A percentile compares a stretch with the other conserved stretches of the same genome.
Conservation (phyloP, 2,113 vertebrate genomes). For the Xiphias gladius region DNA sequence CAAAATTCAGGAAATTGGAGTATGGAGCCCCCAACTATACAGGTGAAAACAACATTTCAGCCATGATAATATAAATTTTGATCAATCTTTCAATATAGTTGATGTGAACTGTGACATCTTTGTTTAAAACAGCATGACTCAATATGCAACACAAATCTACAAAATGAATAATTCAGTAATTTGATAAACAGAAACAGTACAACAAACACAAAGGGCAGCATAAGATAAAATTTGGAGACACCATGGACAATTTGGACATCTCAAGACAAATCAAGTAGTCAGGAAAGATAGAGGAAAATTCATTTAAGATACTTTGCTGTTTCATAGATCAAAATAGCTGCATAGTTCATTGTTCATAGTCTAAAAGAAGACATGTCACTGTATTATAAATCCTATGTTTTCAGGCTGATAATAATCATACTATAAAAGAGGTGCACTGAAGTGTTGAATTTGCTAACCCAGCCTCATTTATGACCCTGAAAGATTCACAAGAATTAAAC, state of each 20-base stretch:
- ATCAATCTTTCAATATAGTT: conserved; percentile 50
- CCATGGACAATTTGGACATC: not conserved
- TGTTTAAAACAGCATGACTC: conserved; percentile 33
- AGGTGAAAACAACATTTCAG: conserved; percentile 29
- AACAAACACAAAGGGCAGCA: conserved; percentile 12
- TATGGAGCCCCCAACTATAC: conserved; percentile 11
- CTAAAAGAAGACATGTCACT: not conserved
- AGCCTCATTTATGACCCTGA: conserved; percentile 21
- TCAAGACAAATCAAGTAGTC: conserved; percentile 6
- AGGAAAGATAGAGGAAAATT: not conserved
- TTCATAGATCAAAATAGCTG: not conserved
- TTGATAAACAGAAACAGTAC: conserved; percentile 28
- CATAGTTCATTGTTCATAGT: not conserved
- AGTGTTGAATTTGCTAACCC: conserved; percentile 10
- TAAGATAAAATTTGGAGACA: not conserved
- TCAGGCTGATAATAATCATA: not conserved
- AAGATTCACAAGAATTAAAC: conserved; percentile 37
- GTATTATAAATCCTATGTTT: not conserved
- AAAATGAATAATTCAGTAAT: conserved; percentile 53
- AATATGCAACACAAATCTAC: conserved; percentile 30
- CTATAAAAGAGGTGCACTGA: not conserved
- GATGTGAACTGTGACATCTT: conserved; percentile 27
- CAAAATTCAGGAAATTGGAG: conserved; percentile 54
- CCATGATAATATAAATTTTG: conserved; percentile 39
- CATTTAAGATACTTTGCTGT: not conserved